A percentile compares a stretch with the other conserved stretches of the same genome.
These are phyloP conservation scores for Drosophila ogumai DNA, from an alignment of 1,140 invertebrate species.

Conservation along the genomic window DNA sequence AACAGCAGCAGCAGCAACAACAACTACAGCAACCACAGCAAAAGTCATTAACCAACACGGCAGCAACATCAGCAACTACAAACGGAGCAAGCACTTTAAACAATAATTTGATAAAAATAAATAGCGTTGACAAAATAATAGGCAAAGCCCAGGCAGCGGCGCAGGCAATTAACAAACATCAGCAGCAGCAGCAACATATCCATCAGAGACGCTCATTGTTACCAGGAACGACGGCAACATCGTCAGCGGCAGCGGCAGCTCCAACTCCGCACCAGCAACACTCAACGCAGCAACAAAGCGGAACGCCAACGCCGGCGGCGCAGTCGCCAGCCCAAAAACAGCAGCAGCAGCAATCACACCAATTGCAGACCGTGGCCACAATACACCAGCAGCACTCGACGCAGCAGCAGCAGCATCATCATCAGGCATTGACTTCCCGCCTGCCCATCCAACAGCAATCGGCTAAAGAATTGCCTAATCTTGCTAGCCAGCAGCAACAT, in stretches of 20 bases:
- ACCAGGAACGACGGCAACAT: slow-evolving; percentile 53
- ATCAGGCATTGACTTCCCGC: slow-evolving; percentile 46
- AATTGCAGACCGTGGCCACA: slow-evolving; percentile 82
- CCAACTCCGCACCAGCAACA: slow-evolving; percentile 43
- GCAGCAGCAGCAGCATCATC: slow-evolving; percentile 61
- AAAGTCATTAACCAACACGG: slow-evolving; percentile 30
- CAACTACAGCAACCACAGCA: slow-evolving; percentile 36
- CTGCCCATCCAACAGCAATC: slow-evolving; percentile 55
- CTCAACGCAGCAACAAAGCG: slow-evolving; percentile 61
- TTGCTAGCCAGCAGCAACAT: slow-evolving; percentile 52
- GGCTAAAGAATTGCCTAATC: slow-evolving; percentile 41
- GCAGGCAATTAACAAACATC: slow-evolving; percentile 74
- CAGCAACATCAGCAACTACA: slow-evolving; percentile 44
- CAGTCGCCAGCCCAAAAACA: slow-evolving; percentile 47
- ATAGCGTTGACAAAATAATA: slow-evolving; percentile 77
- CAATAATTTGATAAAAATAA: slow-evolving; percentile 78
- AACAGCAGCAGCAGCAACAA: slow-evolving; percentile 63
- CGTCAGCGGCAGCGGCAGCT: slow-evolving; percentile 23
- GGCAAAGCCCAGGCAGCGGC: slow-evolving; percentile 56
- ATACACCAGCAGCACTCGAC: slow-evolving; percentile 80
- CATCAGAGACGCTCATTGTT: slow-evolving; percentile 68
- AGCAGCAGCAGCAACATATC: slow-evolving; percentile 56
- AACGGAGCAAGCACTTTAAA: slow-evolving; percentile 62
- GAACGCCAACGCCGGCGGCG: slow-evolving; percentile 53
- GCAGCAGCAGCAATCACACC: slow-evolving; percentile 69